Percentiles rank a stretch among this genome's conserved stretches.
These are phyloP conservation scores for Yponomeuta sedellus DNA, from an alignment of 2,888 invertebrate species.

Conservation along the genomic window DNA sequence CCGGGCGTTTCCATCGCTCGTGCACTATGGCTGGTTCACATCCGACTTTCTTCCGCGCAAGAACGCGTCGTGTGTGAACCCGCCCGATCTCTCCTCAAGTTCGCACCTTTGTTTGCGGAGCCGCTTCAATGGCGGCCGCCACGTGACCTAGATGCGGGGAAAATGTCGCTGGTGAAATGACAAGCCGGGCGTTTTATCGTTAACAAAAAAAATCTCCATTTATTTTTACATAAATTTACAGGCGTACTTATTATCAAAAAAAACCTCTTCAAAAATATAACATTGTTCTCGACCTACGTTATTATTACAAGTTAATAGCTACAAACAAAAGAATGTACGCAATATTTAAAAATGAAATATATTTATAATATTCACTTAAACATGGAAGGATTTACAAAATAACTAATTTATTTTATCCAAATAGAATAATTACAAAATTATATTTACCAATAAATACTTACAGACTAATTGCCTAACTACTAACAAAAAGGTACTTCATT, in stretches of 20 bases:
- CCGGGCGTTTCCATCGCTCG: conserved; percentile 30
- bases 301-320: conserved; percentile 28
- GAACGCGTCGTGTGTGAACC: conserved; percentile 29
- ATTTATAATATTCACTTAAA: conserved; percentile 21
- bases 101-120: conserved; percentile 61
- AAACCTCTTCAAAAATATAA: conserved; percentile 61
- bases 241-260: conserved; percentile 52
- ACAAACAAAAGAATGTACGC: background rate
- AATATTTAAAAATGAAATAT: background rate
- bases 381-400: conserved; percentile 48
- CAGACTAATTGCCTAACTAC: conserved; percentile 46
- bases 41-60: conserved; percentile 67
- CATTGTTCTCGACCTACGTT: conserved; percentile 53
- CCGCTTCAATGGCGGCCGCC: conserved; percentile 26
- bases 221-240: conserved; percentile 76
- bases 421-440: conserved; percentile 54
- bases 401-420: conserved; percentile 10
- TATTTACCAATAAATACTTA: conserved; percentile 72
- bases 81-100: conserved; percentile 41
- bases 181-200: conserved; percentile 31
- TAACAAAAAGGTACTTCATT: conserved; percentile 70
- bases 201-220: conserved; percentile 73
- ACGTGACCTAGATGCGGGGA: conserved; percentile 28
- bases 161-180: conserved; percentile 12
- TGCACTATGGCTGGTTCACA: conserved; percentile 69